Base-by-base conservation (phyloP, 2,888 invertebrate genomes). In the Cataglyphis altisquamis region DNA sequence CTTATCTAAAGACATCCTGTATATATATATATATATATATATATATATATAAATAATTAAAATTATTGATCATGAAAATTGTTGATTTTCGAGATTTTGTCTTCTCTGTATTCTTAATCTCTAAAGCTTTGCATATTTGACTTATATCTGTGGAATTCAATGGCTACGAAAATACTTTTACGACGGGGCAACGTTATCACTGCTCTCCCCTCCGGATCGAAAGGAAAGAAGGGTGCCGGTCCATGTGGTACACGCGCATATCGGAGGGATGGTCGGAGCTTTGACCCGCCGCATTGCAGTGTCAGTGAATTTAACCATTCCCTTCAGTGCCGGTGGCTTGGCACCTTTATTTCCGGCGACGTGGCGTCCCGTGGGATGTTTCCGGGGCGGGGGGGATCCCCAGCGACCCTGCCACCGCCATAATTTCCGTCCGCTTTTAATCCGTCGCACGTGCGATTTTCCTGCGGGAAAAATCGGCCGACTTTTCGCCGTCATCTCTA, bases 391-490 rank as follows among this genome's bases (percentile, higher is more conserved):
- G 64, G 72, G 72, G 85, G 72, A 82, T 82, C 84, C 60, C 60
- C 64, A 48, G 29, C 81, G 70, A 70, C 62, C 18, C 21, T 52
- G 32, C 83, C 62, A 52, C 86, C 81, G 63, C 75, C 75, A 72
- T 80, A 73, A 83, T 83, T 86, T 91, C 90, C 91, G 89, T 84
- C 86, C 89, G 90, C 87, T 91, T 90, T 80, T 88, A 89, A 87
- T 87, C 86, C 86, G 84, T 87, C 88, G 89, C 91, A 91, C 90
- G 90, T 90, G 91, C 87, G 74, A 25, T 25, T 25, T 32, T 64
- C 57, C 48, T 64, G 57, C 52, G 48, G 68, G 66, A 74, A 67
- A 45, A 68, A 29, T 29, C 68, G 57, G 62, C 63, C 39, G 78
- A 48, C 70, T 80, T 80, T 45, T 45, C n/a, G 60, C 80, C 57